These are phyloP conservation scores for Octomys mimax DNA, from an alignment of 2,797 vertebrate genomes.

Conservation along the genomic window DNA sequence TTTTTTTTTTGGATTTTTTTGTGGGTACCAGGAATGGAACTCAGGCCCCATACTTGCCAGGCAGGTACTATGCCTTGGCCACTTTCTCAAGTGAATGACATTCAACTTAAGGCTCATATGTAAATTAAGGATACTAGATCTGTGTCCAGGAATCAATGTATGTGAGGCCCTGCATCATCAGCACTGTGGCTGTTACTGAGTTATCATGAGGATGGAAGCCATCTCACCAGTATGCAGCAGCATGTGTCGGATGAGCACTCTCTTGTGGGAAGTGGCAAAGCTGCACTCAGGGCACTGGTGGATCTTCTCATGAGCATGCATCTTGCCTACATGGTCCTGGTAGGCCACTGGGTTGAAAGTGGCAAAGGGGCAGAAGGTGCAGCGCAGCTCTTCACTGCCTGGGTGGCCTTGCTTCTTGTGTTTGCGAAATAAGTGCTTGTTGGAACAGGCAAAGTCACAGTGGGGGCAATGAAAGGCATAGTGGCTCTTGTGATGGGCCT, in stretches of 20 bases:
- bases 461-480: slow-evolving; percentile 97
- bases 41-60: too few species aligned
- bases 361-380: slow-evolving; percentile 94
- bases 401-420: slow-evolving; percentile 96
- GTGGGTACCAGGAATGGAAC: too few species aligned
- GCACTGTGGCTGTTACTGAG: fast-evolving
- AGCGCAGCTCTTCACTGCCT: slow-evolving; percentile 92
- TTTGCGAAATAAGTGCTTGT: slow-evolving; percentile 94
- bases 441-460: slow-evolving; percentile 97
- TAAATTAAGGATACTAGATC: background rate
- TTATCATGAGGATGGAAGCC: background rate
- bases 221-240: slow-evolving; percentile 95
- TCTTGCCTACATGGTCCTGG: slow-evolving; percentile 94
- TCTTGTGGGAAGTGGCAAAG: slow-evolving; percentile 96
- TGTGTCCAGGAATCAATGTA: background rate
- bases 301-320: slow-evolving; percentile 97
- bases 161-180: background rate
- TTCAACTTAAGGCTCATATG: background rate
- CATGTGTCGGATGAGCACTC: slow-evolving; percentile 96
- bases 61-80: background rate
- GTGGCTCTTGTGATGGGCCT: slow-evolving; percentile 94
- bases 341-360: slow-evolving; percentile 97
- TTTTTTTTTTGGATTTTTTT: too few species aligned
- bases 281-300: slow-evolving; percentile 95
- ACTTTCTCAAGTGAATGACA: background rate